Percentiles rank a stretch among this genome's conserved stretches.
Evolutionary conservation across 2,113 vertebrate genomes (phyloP).

Genomic region (Dipodomys spectabilis): DNA sequence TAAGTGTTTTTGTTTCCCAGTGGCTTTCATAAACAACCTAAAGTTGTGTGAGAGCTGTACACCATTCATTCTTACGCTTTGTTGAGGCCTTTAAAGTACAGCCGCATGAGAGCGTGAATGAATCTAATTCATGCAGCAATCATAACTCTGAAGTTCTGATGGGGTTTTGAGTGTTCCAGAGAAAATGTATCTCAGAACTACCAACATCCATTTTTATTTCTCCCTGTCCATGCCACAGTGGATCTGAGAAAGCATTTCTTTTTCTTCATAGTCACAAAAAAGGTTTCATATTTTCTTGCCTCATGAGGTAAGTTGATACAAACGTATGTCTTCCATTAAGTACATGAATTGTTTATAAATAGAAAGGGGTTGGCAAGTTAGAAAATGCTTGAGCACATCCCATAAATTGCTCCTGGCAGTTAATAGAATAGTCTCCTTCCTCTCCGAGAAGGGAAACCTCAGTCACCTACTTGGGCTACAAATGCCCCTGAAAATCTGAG

Average conservation of each 20-base stretch:
- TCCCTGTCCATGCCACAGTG: constrained; percentile 62
- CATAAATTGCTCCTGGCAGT: constrained; percentile 46
- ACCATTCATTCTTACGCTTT: constrained; percentile 21
- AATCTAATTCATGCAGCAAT: constrained; percentile 21
- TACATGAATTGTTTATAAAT: constrained; percentile 17
- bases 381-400: neutral
- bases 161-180: constrained; percentile 27
- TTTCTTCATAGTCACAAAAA: constrained; percentile 49
- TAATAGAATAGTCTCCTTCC: constrained; percentile 44
- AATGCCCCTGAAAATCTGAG: neutral
- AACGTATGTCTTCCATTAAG: neutral
- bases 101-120: constrained; percentile 9
- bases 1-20: constrained; percentile 49
- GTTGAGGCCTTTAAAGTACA: constrained; percentile 1
- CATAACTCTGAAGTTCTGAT: constrained; percentile 65
- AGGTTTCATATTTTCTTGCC: neutral
- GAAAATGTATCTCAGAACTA: constrained; percentile 7
- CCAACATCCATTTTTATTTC: rapidly evolving
- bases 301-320: constrained; percentile 44
- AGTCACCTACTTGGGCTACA: neutral
- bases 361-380: neutral
- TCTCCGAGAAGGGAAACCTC: neutral
- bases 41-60: constrained; percentile 43
- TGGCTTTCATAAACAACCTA: constrained; percentile 54
- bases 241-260: constrained; percentile 50